These are phyloP conservation scores for Ypsolopha sequella DNA, from an alignment of 2,888 invertebrate species.

Conservation along the genomic window DNA sequence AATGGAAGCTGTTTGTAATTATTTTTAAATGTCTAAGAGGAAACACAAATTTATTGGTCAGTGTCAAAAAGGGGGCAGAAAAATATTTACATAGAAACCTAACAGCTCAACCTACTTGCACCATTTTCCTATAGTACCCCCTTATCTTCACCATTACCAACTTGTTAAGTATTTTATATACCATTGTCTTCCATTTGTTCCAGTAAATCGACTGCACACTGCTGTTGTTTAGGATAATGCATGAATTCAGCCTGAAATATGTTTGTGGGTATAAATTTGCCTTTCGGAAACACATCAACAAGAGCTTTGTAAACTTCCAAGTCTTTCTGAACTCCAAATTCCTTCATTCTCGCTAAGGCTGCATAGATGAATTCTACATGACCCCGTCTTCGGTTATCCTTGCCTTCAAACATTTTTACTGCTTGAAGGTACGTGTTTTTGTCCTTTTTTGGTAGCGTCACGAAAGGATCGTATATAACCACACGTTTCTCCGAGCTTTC, in stretches of 20 bases:
- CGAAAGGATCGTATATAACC: constrained; percentile 56
- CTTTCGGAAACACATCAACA: constrained; percentile 89
- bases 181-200: constrained; percentile 96
- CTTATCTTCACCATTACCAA: neutral
- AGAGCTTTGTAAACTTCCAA: constrained; percentile 88
- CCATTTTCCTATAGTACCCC: neutral
- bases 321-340: constrained; percentile 90
- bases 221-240: constrained; percentile 97
- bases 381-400: constrained; percentile 79
- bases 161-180: constrained; percentile 28
- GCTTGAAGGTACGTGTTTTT: constrained; percentile 79
- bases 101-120: neutral
- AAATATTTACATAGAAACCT: neutral
- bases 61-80: too few relatives aligned
- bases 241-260: constrained; percentile 89
- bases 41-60: neutral
- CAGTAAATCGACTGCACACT: constrained; percentile 89
- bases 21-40: neutral
- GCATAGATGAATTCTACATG: constrained; percentile 96
- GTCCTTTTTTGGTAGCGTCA: constrained; percentile 64
- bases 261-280: constrained; percentile 86
- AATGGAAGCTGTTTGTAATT: constrained; percentile 6
- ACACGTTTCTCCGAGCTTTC: constrained; percentile 48
- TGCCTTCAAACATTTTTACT: constrained; percentile 79
- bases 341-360: constrained; percentile 89